phyloP scores from a whole-genome alignment of 2,113 vertebrate genomes.

The Numida meleagris region DNA sequence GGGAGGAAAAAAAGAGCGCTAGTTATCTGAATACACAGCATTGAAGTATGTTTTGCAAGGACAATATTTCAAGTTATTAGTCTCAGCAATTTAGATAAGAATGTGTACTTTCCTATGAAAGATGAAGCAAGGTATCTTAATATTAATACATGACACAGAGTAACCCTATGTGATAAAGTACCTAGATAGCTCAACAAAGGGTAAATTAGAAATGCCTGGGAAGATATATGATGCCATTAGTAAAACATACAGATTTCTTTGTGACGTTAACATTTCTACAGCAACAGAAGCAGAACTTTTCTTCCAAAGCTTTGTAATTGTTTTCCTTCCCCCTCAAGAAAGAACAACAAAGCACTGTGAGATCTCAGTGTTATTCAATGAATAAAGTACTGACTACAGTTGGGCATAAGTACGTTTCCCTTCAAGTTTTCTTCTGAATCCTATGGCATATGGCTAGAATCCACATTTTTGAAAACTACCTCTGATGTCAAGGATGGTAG shows the following conservation, averaged over 20 bases:
- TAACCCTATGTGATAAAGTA: constrained; percentile 11
- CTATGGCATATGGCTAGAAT: background rate
- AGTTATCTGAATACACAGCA: background rate
- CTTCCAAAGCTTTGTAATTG: background rate
- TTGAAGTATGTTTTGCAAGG: background rate
- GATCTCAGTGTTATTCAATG: background rate
- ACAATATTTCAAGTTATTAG: constrained; percentile 54
- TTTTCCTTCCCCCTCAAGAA: background rate
- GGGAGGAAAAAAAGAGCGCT: background rate
- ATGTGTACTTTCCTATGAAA: background rate
- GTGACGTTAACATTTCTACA: background rate
- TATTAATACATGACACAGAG: constrained; percentile 20
- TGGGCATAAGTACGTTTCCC: background rate
- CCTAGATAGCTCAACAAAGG: constrained; percentile 10
- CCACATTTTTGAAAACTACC: background rate
- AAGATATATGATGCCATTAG: constrained; percentile 42
- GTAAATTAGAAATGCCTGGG: constrained; percentile 8
- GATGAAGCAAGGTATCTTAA: background rate
- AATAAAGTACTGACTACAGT: background rate
- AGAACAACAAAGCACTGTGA: background rate
- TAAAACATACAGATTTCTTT: constrained; percentile 45
- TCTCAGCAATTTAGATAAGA: constrained; percentile 55
- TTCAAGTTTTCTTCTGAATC: background rate
- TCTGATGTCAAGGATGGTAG: background rate
- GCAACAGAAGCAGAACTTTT: background rate